Evolutionary conservation across 2,113 vertebrate genomes (phyloP).

Genomic region (Carettochelys insculpta): DNA sequence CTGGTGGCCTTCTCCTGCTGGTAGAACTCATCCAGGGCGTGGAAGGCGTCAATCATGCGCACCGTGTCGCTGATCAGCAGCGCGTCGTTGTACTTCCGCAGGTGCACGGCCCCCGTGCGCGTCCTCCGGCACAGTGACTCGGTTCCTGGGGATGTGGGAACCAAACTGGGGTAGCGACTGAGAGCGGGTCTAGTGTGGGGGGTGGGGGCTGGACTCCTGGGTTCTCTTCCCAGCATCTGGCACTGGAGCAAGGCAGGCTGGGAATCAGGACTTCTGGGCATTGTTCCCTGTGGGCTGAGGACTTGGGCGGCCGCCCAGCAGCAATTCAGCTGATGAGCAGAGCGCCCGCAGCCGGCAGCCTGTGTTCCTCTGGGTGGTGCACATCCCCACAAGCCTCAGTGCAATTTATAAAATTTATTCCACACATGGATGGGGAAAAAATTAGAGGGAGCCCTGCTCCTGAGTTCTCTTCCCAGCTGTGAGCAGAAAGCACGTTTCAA

Average conservation of each 20-base stretch:
- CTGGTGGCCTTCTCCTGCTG: background rate
- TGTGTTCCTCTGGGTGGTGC: too few species aligned
- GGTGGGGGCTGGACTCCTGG: background rate
- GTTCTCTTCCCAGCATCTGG: background rate
- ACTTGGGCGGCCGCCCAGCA: too few species aligned
- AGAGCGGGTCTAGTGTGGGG: background rate
- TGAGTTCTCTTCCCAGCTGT: too few species aligned
- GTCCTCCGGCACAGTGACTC: constrained; percentile 51
- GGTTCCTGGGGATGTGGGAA: constrained; percentile 66
- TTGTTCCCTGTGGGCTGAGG: too few species aligned
- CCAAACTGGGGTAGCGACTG: background rate
- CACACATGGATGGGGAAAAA: too few species aligned
- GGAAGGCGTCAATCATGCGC: constrained; percentile 84
- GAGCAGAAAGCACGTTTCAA: too few species aligned
- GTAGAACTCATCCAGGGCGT: constrained; percentile 82
- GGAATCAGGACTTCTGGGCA: background rate
- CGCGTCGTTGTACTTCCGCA: constrained; percentile 89
- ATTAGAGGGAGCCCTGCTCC: accelerated
- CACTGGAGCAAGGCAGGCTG: background rate
- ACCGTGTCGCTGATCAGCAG: constrained; percentile 88
- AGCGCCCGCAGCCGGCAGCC: too few species aligned
- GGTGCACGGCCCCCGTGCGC: constrained; percentile 83
- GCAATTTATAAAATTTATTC: too few species aligned
- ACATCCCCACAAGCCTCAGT: too few species aligned
- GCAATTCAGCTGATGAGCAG: too few species aligned